Percentiles rank a stretch among this genome's conserved stretches.
These are phyloP conservation scores for Leiothrix lutea DNA, from an alignment of 2,113 vertebrate species.

Conservation along the genomic window DNA sequence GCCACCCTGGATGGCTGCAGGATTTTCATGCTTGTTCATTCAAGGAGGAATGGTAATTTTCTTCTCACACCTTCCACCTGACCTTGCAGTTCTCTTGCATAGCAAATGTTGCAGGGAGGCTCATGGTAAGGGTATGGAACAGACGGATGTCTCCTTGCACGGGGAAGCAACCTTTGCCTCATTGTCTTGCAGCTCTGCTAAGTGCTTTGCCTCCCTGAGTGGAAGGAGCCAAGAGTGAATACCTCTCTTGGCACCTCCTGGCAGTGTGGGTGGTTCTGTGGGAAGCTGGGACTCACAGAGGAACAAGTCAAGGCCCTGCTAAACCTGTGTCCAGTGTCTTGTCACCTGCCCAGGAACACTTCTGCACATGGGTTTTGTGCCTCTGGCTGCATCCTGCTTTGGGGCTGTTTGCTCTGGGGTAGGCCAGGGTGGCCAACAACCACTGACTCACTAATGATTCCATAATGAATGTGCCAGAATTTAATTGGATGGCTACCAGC, in stretches of 20 bases:
- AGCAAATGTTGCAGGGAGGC: neutral
- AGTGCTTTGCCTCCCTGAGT: neutral
- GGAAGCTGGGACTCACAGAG: neutral
- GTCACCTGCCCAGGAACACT: neutral
- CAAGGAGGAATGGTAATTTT: neutral
- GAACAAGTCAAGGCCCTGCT: neutral
- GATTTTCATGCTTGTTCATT: neutral
- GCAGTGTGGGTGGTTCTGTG: neutral
- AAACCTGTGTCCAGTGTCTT: neutral
- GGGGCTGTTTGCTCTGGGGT: neutral
- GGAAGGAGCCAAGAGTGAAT: neutral
- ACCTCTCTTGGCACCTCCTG: neutral
- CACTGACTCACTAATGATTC: neutral
- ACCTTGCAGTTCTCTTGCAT: neutral
- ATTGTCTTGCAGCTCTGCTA: neutral
- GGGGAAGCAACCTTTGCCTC: neutral
- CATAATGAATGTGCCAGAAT: neutral
- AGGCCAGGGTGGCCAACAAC: neutral
- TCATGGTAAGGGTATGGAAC: neutral
- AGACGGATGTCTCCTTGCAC: neutral
- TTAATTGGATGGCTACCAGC: neutral
- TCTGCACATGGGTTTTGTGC: neutral
- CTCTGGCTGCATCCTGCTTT: neutral
- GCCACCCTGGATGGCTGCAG: neutral
- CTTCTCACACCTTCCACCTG: conserved; percentile 63